These are phyloP conservation scores for Ladona fulva DNA, from an alignment of 1,140 invertebrate genomes.

Conservation along the genomic window DNA sequence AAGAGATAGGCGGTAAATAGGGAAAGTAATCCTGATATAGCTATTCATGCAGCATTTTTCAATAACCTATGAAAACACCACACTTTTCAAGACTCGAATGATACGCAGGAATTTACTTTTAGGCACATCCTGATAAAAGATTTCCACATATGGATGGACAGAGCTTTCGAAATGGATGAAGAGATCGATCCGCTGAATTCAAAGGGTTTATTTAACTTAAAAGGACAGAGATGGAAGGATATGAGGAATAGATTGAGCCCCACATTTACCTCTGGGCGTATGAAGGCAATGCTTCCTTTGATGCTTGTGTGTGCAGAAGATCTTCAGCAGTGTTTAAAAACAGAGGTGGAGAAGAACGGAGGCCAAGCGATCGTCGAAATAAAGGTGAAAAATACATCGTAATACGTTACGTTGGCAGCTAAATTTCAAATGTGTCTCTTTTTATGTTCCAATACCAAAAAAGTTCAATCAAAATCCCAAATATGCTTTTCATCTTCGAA, in stretches of 20 bases:
- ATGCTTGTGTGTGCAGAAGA: not conserved
- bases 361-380: not conserved
- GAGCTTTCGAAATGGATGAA: not conserved
- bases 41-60: no score
- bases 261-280: not conserved
- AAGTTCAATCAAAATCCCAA: no score
- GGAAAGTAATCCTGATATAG: no score
- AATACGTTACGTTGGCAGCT: no score
- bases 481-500: no score
- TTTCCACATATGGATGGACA: slow-evolving; percentile 11
- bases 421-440: no score
- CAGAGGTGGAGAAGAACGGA: not conserved
- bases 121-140: slow-evolving; percentile 15
- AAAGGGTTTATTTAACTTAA: not conserved
- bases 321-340: not conserved
- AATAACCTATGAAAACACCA: no score
- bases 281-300: slow-evolving; percentile 6
- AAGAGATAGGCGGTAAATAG: no score
- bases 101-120: not conserved
- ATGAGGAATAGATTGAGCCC: not conserved
- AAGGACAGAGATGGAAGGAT: slow-evolving; percentile 6
- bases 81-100: no score
- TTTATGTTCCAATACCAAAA: no score
- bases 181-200: not conserved
- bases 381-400: not conserved